Conservation (phyloP, 35 echinoderm and acorn worm genomes). For the Ophiothrix spiculata region DNA sequence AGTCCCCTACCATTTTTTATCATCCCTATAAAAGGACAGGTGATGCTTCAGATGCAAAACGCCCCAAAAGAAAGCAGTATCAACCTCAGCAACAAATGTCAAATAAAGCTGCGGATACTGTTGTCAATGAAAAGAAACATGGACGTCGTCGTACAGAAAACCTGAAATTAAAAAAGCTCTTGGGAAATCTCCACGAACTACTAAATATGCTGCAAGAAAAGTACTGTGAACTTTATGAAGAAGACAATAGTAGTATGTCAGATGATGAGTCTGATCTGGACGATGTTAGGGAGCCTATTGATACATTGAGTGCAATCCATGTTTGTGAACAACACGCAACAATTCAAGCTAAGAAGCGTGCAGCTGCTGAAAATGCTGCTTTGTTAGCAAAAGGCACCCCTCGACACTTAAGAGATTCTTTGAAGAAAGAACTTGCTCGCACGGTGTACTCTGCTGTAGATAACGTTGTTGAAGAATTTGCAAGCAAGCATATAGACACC, state of each 20-base stretch:
- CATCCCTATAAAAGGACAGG: slow-evolving; percentile 33
- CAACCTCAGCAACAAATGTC: slow-evolving; percentile 78
- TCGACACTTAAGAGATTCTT: slow-evolving; percentile 26
- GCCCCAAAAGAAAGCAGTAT: slow-evolving; percentile 80
- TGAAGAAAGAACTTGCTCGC: slow-evolving; percentile 55
- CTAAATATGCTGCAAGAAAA: slow-evolving; percentile 81
- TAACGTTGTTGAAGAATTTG: slow-evolving; percentile 37
- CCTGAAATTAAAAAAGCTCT: slow-evolving; percentile 58
- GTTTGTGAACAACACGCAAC: slow-evolving; percentile 43
- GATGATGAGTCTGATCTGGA: slow-evolving; percentile 76
- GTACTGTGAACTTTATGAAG: slow-evolving; percentile 90
- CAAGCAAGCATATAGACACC: slow-evolving; percentile 28
- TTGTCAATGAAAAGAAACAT: slow-evolving; percentile 12
- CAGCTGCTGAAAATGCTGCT: slow-evolving; percentile 21
- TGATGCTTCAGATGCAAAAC: slow-evolving; percentile 24
- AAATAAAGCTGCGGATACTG: slow-evolving; percentile 13
- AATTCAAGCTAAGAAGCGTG: slow-evolving; percentile 19
- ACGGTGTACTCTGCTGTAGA: slow-evolving; percentile 61
- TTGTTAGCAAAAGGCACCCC: background rate
- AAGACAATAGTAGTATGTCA: slow-evolving; percentile 66
- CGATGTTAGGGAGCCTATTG: slow-evolving; percentile 73
- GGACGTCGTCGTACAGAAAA: slow-evolving; percentile 55
- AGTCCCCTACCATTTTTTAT: slow-evolving; percentile 44
- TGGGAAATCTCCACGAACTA: slow-evolving; percentile 80
- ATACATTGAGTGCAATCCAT: slow-evolving; percentile 57